These are phyloP conservation scores for Idaea biselata DNA, from an alignment of 2,888 invertebrate species.

Conservation along the genomic window DNA sequence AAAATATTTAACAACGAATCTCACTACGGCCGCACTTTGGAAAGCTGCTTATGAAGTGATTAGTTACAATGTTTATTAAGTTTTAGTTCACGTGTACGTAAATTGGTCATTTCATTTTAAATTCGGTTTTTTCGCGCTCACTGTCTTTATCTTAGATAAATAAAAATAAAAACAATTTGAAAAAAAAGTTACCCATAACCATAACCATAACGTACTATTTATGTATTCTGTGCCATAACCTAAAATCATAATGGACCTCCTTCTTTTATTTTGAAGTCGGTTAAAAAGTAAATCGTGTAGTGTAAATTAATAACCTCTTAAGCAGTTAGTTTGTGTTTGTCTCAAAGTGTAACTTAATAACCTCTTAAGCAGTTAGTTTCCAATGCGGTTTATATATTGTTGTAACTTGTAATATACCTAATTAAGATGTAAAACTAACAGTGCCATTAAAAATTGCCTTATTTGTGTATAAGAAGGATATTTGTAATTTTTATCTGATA, in stretches of 20 bases:
- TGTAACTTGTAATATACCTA: conserved; percentile 30
- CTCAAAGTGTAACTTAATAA: not conserved
- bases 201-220: too few species aligned
- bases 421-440: conserved; percentile 37
- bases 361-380: conserved; percentile 5
- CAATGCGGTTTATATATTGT: conserved; percentile 13
- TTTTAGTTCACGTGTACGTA: too few species aligned
- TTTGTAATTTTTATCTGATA: conserved; percentile 31
- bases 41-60: not conserved
- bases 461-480: conserved; percentile 24
- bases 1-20: conserved; percentile 22
- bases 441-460: conserved; percentile 49
- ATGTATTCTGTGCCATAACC: too few species aligned
- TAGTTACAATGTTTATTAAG: not conserved
- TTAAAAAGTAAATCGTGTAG: not conserved
- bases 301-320: not conserved
- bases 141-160: too few species aligned
- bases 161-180: too few species aligned
- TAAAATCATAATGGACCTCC: not conserved
- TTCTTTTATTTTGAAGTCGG: not conserved
- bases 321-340: conserved; percentile 12
- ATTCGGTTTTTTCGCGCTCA: too few species aligned
- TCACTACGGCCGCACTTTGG: conserved; percentile 5
- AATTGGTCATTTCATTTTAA: too few species aligned
- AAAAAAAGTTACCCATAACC: too few species aligned